Evolutionary conservation across 2,797 vertebrate species (phyloP), one percentile per base, ranked within the genome.

Genomic region (Ctenochaetus hawaiiensis): DNA sequence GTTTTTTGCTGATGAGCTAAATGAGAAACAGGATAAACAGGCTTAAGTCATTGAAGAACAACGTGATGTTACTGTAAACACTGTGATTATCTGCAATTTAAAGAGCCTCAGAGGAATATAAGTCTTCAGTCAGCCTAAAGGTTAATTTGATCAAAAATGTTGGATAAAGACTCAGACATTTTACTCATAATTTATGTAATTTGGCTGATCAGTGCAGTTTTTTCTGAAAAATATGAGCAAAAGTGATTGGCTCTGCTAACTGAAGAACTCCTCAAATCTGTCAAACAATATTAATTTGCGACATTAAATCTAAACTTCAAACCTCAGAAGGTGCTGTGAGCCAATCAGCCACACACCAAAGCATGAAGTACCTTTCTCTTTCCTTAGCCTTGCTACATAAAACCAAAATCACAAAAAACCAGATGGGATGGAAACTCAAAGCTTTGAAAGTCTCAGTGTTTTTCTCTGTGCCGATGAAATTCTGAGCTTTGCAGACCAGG

Each of bases 1-100:
- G 8, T 61, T 79, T 12, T 86, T 54, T 61, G 73, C 65, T 56
- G 47, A 13, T 45, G 30, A 56, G 65, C 30, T n/a, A 18, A 68
- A 58, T 22, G 48, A 53, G 14, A 78, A 86, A 67, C 54, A 37
- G 51, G 56, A 41, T 22, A 23, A 66, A 58, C 57, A 59, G 58
- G 6, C 49, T 77, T 62, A 8, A 22, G 2, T 49, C 45, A 49
- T 43, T 2, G 9, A 34, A 44, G 23, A 57, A 37, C 6, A 2
- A 57, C 61, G 56, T 59, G 37, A 44, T 73, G 18, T 79, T 53
- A 10, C 37, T 73, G 30, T 85, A 62, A 81, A 71, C 34, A 57
- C 10, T 44, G 23, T 54, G 22, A 5, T 60, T 17, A 12, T 70
- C 4, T 62, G 30, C 30, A 34, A 6, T 69, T 57, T 70, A 23